Percentiles rank a stretch among this genome's conserved stretches.
Conservation (phyloP, 2,888 invertebrate genomes). For the Onthophagus sagittarius region DNA sequence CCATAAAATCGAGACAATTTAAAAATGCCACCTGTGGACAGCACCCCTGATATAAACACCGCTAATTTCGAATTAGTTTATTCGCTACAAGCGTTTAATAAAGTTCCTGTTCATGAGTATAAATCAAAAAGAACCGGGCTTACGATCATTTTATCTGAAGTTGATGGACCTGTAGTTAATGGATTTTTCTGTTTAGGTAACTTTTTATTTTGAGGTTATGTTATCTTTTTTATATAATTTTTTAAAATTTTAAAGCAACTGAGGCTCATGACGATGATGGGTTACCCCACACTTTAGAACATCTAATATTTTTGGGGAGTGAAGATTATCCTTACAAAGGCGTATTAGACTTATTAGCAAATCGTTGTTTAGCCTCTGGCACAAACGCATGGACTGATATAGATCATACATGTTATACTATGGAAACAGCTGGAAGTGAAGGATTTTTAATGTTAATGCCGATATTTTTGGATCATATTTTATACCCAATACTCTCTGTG, state of each 20-base stretch:
- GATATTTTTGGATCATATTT: conserved; percentile 85
- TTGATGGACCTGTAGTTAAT: conserved; percentile 87
- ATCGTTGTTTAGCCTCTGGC: conserved; percentile 84
- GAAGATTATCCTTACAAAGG: conserved; percentile 88
- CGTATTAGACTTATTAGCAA: conserved; percentile 81
- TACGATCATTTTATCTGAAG: conserved; percentile 77
- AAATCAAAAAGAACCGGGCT: conserved; percentile 75
- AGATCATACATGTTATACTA: conserved; percentile 87
- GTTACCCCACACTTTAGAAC: conserved; percentile 88
- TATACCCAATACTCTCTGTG: conserved; percentile 76
- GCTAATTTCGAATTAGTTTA: conserved; percentile 56
- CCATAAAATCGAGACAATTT: no score
- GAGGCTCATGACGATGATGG: conserved; percentile 91
- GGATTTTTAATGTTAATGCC: conserved; percentile 87
- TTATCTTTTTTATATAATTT: not conserved
- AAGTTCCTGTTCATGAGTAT: conserved; percentile 77
- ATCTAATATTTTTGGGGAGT: conserved; percentile 87
- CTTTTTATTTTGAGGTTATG: not conserved
- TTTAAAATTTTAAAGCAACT: conserved; percentile 56
- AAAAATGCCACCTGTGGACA: conserved; percentile 43
- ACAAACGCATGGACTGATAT: conserved; percentile 88
- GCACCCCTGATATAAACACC: conserved; percentile 43
- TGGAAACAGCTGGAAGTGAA: conserved; percentile 81
- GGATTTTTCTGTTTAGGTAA: conserved; percentile 84
- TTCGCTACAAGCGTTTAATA: conserved; percentile 64